Evolutionary conservation across 2,113 vertebrate species (phyloP), one percentile per base, ranked within the genome.

Genomic region (Protobothrops flavoviridis): DNA sequence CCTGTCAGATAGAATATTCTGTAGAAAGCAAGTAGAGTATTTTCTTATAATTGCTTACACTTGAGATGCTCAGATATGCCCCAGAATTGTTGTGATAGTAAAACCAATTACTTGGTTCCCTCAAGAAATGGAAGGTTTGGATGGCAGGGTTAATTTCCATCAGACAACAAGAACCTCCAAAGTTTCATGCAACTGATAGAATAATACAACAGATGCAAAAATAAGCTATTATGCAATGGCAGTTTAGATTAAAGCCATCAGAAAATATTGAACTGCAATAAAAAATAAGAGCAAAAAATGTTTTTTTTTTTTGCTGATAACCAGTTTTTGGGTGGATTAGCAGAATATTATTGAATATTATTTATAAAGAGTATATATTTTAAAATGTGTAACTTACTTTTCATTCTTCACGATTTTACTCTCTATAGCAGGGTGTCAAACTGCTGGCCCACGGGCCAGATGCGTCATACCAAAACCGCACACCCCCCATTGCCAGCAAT

Each of bases 71-170:
- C 85, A 90, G 90, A 93, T 52, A 81, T 85, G 29, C 61, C 87
- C 53, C 26, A 94, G 86, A 91, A 94, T 69, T 48, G 3, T 93
- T 87, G 91, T 53, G 33, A 52, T 94, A 94, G 29, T 89, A 85
- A 96, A 96, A 90, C 23, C 69, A 95, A 48, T 9, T 43, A 59
- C 85, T 95, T 92, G 59, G 93, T 94, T 87, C 88, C 88, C 52
- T n/a, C 13, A 9, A 90, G 92, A 90, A 9, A 9, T 0, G 88
- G 85, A 55, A 93, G 52, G 33, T 92, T 61, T 59, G 43, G 24
- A 90, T 94, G 33, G 33, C 86, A 61, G 23, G n/a, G 23, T 81
- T 90, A 87, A 95, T 48, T 1, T 91, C 8, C 15, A 8, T 89
- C 93, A 39, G 11, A 8, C 87, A 94, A 33, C 3, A 0, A 88